Evolutionary conservation across 2,113 vertebrate genomes (phyloP), one percentile per base, ranked within the genome.

Genomic region (Felis chaus): DNA sequence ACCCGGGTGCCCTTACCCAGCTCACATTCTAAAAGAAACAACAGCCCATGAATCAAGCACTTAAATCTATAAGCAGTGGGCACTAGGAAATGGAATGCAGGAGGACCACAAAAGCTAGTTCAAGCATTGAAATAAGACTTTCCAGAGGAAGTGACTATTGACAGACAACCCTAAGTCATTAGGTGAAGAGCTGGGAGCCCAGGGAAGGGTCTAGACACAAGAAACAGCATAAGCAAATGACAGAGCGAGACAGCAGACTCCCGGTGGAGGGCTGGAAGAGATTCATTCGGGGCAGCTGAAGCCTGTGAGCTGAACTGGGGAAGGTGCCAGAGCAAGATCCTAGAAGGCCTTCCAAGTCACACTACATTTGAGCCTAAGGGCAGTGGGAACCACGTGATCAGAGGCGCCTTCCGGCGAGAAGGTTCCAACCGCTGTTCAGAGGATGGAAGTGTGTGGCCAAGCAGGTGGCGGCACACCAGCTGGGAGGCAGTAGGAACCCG

Each of bases 11-110:
- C 57, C 57, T 21, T 23, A 23, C 57, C 27, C 48, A 85, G 65
- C 45, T 95, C 86, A 88, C 5, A 36, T 29, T 73, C 73, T 89
- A 81, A 78, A 57, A 93, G 74, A 83, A 92, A 82, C 61, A 86
- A 71, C 33, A 81, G 57, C 57, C 50, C 71, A 21, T 41, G 71
- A 68, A 79, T 81, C 15, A 82, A 78, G 36, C 68, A 36, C 21
- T 93, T 61, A 78, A 61, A 57, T 69, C 57, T 82, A 9, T 31
- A 21, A 33, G 13, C 78, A 48, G 33, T 4, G 31, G 18, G 8
- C 1, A 66, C 27, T 39, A 53, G 33, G 69, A 94, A 84, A 82
- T 21, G 1, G 36, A 84, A 61, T n/a, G 23, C 23, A 4, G 25
- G 48, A 85, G 61, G 94, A 45, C 91, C 1, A 73, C 8, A 19